Base-by-base conservation (phyloP, 2,797 vertebrate species). In the Sebastes umbrosus region DNA sequence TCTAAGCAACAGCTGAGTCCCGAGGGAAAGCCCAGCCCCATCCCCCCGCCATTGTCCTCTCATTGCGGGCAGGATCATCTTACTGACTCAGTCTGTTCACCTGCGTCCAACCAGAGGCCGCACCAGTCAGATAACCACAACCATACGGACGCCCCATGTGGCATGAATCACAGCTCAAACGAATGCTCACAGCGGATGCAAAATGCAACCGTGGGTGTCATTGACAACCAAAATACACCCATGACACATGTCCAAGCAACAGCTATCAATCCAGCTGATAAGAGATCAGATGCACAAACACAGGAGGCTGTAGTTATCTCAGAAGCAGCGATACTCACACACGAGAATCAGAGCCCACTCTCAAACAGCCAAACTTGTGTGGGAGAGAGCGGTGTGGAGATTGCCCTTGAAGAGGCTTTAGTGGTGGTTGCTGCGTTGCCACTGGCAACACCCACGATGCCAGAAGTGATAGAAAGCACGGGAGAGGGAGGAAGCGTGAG, bases 361-460 rank as follows among this genome's bases (percentile, higher is more conserved):
- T 84, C 75, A 67, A 60, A 69, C 68, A 91, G 84, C 83, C 88
- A 4, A 82, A 85, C 78, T 86, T 81, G 91, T 93, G 92, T 92
- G 90, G 94, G 91, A 95, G 89, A 92, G 84, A 82, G 87, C 74
- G 87, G 76, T 31, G 84, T 85, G 85, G 86, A 91, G 77, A 90
- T 88, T 79, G 92, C 93, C 91, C 93, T 94, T 93, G 89, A 93
- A 94, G 82, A 93, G 90, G 90, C 91, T 95, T 94, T 85, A 92
- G 83, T 86, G 75, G 87, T 84, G 84, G 92, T 90, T 86, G 87
- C 94, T 83, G 91, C 86, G 95, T 96, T 96, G 93, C 95, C 94
- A 94, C 88, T 94, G 93, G 95, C 94, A 94, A 96, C 95, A 94
- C 94, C 95, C 93, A 94, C 95, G 63, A 91, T 93, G 91, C 94